Evolutionary conservation across 2,888 invertebrate species (phyloP).

Genomic region (Operophtera brumata): DNA sequence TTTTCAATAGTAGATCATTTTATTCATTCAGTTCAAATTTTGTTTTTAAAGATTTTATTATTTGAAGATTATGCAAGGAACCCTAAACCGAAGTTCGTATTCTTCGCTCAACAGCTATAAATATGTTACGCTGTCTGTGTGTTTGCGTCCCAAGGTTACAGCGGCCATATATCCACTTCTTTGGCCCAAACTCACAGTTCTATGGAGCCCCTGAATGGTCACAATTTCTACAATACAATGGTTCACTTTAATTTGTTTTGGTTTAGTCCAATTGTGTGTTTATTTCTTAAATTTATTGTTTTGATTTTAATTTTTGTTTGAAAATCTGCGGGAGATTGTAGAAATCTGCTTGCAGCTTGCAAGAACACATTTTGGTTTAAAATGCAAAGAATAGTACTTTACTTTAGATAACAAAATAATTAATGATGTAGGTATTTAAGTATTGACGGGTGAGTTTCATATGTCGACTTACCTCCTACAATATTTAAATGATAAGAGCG

Average conservation of each 20-base stretch:
- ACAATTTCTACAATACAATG: conserved; percentile 40
- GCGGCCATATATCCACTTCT: conserved; percentile 56
- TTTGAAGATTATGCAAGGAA: conserved; percentile 16
- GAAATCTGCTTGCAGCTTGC: conserved; percentile 12
- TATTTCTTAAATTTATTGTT: conserved; percentile 62
- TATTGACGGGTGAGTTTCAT: too few relatives aligned
- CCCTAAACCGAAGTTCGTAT: conserved; percentile 23
- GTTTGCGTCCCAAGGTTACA: conserved; percentile 60
- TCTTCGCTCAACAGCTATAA: conserved; percentile 31
- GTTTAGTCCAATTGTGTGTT: conserved; percentile 62
- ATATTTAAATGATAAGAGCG: too few relatives aligned
- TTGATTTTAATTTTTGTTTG: conserved; percentile 48
- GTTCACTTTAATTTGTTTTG: conserved; percentile 74
- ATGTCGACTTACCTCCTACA: too few relatives aligned
- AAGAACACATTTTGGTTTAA: not conserved
- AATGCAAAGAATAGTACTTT: conserved; percentile 1
- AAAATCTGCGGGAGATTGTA: conserved; percentile 30
- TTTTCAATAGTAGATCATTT: too few relatives aligned
- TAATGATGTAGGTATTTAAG: too few relatives aligned
- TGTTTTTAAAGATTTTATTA: too few relatives aligned
- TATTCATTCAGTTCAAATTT: too few relatives aligned
- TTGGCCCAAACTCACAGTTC: conserved; percentile 43
- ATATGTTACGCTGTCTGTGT: conserved; percentile 30
- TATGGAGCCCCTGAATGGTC: conserved; percentile 71
- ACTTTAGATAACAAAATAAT: too few relatives aligned